Evolutionary conservation across 2,113 vertebrate genomes (phyloP).

Genomic region (Mesembrinibis cayennensis): DNA sequence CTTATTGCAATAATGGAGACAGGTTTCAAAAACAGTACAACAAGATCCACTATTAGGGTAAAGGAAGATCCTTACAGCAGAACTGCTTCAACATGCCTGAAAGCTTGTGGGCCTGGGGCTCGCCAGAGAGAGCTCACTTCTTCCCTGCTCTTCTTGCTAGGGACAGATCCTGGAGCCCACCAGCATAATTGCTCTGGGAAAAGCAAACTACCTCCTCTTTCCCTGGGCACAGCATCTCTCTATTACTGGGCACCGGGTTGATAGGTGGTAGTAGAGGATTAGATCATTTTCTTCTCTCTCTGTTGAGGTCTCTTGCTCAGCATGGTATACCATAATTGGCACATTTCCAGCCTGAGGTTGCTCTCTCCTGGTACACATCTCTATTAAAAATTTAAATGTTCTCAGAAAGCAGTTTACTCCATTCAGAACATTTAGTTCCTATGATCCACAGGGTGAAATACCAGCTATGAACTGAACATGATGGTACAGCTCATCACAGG

Average conservation of each 20-base stretch:
- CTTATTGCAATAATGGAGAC: neutral
- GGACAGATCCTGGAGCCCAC: neutral
- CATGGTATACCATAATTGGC: rapidly evolving
- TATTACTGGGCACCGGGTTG: neutral
- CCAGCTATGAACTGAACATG: neutral
- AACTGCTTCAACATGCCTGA: neutral
- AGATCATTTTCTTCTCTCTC: neutral
- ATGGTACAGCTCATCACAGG: neutral
- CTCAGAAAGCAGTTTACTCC: neutral
- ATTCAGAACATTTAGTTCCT: neutral
- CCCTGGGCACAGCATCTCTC: neutral
- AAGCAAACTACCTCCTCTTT: neutral
- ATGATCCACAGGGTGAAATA: neutral
- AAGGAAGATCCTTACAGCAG: neutral
- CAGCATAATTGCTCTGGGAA: neutral
- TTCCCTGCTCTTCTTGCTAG: neutral
- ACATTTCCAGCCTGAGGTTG: neutral
- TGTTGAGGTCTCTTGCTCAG: neutral
- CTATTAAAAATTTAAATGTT: neutral
- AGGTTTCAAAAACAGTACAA: neutral
- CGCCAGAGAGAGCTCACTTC: neutral
- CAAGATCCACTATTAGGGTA: neutral
- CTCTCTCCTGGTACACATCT: neutral
- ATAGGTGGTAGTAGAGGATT: neutral
- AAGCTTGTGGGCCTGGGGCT: neutral